Percentiles rank a stretch among this genome's conserved stretches.
These are phyloP conservation scores for Taenioides sp. DNA, from an alignment of 2,797 vertebrate genomes.

Conservation along the genomic window DNA sequence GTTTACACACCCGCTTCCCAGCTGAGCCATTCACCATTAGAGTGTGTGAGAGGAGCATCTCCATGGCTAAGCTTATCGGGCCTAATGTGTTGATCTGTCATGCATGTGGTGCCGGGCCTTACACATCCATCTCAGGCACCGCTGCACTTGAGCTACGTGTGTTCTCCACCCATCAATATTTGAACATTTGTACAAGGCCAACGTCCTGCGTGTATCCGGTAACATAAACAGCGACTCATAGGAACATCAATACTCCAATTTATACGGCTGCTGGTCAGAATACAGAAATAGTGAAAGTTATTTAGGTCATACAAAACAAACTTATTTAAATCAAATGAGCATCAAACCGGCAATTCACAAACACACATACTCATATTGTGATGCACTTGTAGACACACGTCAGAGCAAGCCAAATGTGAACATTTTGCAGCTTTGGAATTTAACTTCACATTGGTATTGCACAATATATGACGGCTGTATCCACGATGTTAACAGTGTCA, in stretches of 20 bases:
- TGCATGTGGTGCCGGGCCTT: conserved; percentile 58
- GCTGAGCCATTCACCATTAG: conserved; percentile 59
- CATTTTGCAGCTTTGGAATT: conserved; percentile 7
- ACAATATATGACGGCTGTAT: conserved; percentile 10
- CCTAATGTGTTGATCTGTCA: conserved; percentile 58
- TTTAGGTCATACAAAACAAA: background rate
- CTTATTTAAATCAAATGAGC: background rate
- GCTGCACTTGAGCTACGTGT: conserved; percentile 29
- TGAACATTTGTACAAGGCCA: conserved; percentile 42
- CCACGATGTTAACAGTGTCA: conserved; percentile 4
- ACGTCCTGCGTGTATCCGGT: conserved; percentile 23
- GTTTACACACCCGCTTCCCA: conserved; percentile 45
- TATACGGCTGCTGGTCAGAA: background rate
- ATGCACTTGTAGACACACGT: background rate
- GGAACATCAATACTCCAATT: background rate
- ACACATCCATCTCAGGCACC: conserved; percentile 56
- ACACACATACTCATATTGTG: background rate
- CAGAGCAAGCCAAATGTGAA: background rate
- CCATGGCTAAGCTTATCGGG: conserved; percentile 51
- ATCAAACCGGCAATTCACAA: background rate
- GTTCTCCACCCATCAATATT: conserved; percentile 54
- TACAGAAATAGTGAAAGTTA: background rate
- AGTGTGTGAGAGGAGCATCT: conserved; percentile 52
- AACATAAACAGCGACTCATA: conserved; percentile 16
- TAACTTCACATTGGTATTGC: conserved; percentile 4